Conservation (phyloP, 2,113 vertebrate species). For the Gymnogyps californianus region DNA sequence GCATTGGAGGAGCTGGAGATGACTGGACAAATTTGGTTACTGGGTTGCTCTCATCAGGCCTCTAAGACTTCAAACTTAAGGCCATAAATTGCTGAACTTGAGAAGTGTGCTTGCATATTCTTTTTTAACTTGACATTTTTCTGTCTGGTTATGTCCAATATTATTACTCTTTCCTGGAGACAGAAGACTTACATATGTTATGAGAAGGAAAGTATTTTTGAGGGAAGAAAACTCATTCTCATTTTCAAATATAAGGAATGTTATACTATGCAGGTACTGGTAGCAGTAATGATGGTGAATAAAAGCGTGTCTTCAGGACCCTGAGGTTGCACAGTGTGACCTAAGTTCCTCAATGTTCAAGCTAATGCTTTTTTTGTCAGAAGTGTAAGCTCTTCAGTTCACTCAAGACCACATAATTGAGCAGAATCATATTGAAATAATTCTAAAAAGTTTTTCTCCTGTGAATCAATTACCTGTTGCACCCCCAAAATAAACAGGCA, state of each 20-base stretch:
- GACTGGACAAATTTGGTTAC: background rate
- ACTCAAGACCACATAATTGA: background rate
- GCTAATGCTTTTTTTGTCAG: background rate
- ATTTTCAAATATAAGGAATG: background rate
- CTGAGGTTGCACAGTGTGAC: accelerated
- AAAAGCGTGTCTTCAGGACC: background rate
- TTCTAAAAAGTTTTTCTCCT: background rate
- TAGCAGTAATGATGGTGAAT: background rate
- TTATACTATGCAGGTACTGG: background rate
- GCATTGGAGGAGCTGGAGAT: background rate
- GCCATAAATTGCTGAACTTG: background rate
- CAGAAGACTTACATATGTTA: background rate
- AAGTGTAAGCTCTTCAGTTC: background rate
- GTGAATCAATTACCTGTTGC: background rate
- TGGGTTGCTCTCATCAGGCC: background rate
- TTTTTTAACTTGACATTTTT: background rate
- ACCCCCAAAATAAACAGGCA: background rate
- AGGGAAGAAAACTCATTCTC: background rate
- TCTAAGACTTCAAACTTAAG: background rate
- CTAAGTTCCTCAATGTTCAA: background rate
- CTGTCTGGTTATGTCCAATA: background rate
- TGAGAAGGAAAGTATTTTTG: background rate
- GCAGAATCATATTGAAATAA: background rate
- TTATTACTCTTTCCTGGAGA: background rate
- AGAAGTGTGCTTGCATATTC: background rate